Evolutionary conservation across 2,888 invertebrate genomes (phyloP), one percentile per base, ranked within the genome.

Genomic region (Hemaris fuciformis): DNA sequence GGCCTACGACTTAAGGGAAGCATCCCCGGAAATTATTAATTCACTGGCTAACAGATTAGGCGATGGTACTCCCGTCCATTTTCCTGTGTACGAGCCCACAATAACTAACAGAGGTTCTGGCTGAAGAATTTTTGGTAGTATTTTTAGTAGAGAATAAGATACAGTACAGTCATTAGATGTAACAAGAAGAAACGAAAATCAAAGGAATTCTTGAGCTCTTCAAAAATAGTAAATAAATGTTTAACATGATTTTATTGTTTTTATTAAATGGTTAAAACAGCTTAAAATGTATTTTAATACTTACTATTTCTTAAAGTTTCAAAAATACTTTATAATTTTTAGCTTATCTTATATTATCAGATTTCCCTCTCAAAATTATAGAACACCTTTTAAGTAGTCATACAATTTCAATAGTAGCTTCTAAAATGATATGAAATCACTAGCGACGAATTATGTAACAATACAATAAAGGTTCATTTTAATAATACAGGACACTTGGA

Each of bases 11-110:
- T 74, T 92, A 3, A 81, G 75, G 38, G 83, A 87, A 76, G 91
- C 91, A 0, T 88, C 89, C 4, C 86, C 88, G 6, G 85, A 87
- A 59, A 85, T 89, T 84, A 85, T 92, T n/a, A 87, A 89, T 65
- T 80, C 86, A 10, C 80, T 88, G 38, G 86, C 89, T 0, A 79
- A 84, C n/a, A 85, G 90, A 77, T 76, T 88, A 70, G 91, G 91
- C 1, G 91, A 91, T 48, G 91, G 89, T 0, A 88, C 89, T 0
- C 89, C 88, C 0, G 77, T 90, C 25, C 86, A 89, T 68, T 89
- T 83, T 43, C 88, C 88, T 2, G 41, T 81, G 27, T 61, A 69
- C 5, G 64, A 62, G 34, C 61, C 64, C 10, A 63, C 62, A 27
- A 43, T 62, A 23, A 68, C 70, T n/a, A 71, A 76, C 60, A 73